Conservation (phyloP, 2,888 invertebrate species). For the Aleiodes testaceus region DNA sequence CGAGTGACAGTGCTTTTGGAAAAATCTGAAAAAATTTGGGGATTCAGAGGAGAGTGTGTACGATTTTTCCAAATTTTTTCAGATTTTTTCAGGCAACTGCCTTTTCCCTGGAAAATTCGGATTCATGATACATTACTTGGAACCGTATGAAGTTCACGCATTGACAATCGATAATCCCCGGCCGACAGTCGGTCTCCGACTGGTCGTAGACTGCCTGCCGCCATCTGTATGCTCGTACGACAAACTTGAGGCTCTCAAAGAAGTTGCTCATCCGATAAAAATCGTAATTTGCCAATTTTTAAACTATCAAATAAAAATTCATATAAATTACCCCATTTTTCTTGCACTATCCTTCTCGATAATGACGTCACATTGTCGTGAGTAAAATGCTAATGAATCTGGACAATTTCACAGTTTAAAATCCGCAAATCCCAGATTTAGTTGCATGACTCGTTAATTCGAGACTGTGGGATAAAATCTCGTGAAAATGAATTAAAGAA, state of each 20-base stretch:
- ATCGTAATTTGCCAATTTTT: not conserved
- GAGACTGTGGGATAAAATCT: not conserved
- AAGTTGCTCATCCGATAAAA: slow-evolving; percentile 35
- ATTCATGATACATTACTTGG: not conserved
- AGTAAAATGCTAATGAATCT: no score
- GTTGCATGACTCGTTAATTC: not conserved
- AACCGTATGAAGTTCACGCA: slow-evolving; percentile 1
- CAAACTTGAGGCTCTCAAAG: slow-evolving; percentile 40
- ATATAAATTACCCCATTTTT: no score
- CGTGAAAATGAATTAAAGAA: slow-evolving; percentile 9
- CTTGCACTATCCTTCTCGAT: no score
- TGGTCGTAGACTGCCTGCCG: slow-evolving; percentile 42
- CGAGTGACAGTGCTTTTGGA: no score
- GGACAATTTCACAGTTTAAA: slow-evolving; percentile 11
- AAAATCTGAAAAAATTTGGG: no score
- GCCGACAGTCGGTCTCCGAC: slow-evolving; percentile 30
- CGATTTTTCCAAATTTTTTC: no score
- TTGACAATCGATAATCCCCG: slow-evolving; percentile 53
- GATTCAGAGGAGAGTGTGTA: no score
- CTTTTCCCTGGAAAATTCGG: no score
- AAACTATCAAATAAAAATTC: no score
- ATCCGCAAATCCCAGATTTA: not conserved
- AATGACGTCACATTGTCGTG: not conserved
- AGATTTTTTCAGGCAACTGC: no score
- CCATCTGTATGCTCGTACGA: slow-evolving; percentile 48